These are phyloP conservation scores for Xestobium rufovillosum DNA, from an alignment of 2,888 invertebrate genomes.

Conservation along the genomic window DNA sequence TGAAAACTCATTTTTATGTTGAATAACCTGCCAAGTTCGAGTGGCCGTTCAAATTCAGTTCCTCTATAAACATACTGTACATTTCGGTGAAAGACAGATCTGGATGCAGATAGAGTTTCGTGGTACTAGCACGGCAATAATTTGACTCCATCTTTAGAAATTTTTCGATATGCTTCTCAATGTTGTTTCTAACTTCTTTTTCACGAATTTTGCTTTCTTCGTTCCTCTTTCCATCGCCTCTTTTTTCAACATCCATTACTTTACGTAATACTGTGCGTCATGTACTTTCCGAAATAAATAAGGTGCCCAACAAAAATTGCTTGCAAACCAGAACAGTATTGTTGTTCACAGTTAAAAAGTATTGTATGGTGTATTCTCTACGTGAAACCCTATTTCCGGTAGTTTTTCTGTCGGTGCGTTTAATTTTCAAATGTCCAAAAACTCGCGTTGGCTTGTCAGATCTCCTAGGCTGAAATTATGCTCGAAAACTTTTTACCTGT, in stretches of 20 bases:
- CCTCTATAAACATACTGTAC: too few species aligned
- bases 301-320: constrained; percentile 15
- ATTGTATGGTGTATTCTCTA: constrained; percentile 13
- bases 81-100: too few species aligned
- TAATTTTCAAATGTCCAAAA: constrained; percentile 12
- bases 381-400: constrained; percentile 12
- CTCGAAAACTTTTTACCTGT: constrained; percentile 11
- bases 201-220: constrained; percentile 3
- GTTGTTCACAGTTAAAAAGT: constrained; percentile 10
- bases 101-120: too few species aligned
- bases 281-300: constrained; percentile 12
- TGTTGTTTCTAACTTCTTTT: not conserved
- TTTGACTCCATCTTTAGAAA: too few species aligned
- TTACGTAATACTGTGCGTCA: constrained; percentile 12
- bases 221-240: constrained; percentile 7
- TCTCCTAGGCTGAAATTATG: constrained; percentile 11
- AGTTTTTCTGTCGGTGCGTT: constrained; percentile 12
- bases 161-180: constrained; percentile 7
- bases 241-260: constrained; percentile 7
- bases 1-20: too few species aligned
- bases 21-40: too few species aligned
- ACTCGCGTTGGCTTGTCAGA: constrained; percentile 15
- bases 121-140: too few species aligned
- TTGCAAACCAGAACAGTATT: constrained; percentile 15
- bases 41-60: too few species aligned